A percentile compares a stretch with the other conserved stretches of the same genome.
Evolutionary conservation across 2,113 vertebrate genomes (phyloP).

Genomic region (Callospermophilus lateralis): DNA sequence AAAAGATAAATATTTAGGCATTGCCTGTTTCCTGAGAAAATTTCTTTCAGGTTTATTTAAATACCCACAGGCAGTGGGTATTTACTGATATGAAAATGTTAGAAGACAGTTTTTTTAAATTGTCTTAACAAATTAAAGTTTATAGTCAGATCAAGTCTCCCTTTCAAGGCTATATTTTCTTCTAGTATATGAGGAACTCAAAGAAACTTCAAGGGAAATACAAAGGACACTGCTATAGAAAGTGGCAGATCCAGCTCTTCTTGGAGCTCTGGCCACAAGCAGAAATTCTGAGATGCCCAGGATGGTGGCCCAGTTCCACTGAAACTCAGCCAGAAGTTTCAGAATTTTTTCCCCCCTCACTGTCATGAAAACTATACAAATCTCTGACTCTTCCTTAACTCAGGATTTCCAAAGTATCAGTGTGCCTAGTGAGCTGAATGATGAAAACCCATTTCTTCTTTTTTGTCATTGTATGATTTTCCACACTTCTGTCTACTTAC

Average conservation of each 20-base stretch:
- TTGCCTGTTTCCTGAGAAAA: not conserved
- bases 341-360: not conserved
- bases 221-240: not conserved
- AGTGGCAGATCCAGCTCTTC: not conserved
- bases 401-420: not conserved
- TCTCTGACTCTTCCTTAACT: not conserved
- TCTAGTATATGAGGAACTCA: not conserved
- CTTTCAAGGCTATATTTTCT: not conserved
- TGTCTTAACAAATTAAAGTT: constrained; percentile 27
- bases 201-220: not conserved
- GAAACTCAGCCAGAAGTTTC: not conserved
- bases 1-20: not conserved
- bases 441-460: not conserved
- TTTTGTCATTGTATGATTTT: not conserved
- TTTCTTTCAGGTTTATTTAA: not conserved
- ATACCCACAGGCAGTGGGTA: not conserved
- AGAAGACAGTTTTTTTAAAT: not conserved
- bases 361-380: not conserved
- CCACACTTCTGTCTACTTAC: not conserved
- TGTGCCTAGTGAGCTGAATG: not conserved
- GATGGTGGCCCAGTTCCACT: not conserved
- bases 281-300: not conserved
- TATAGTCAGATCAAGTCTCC: not conserved
- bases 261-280: not conserved
- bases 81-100: constrained; percentile 27